Conservation (phyloP, 2,113 vertebrate species). For the Cnemophilus loriae region DNA sequence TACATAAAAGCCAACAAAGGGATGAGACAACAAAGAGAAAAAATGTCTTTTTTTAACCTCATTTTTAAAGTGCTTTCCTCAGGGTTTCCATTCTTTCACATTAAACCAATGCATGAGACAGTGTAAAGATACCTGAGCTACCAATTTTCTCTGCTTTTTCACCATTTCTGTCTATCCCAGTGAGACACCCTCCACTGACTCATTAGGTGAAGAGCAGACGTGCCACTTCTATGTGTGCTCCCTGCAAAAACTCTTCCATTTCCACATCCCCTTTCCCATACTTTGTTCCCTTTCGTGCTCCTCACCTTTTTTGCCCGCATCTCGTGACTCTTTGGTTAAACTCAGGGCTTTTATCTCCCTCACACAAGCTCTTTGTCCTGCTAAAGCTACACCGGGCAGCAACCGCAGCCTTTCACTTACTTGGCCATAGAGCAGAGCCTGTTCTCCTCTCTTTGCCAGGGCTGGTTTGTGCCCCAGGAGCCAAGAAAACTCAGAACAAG, state of each 20-base stretch:
- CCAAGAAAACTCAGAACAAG: neutral
- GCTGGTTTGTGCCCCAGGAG: neutral
- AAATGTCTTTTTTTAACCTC: neutral
- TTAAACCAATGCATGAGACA: neutral
- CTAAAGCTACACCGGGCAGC: neutral
- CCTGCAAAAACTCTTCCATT: neutral
- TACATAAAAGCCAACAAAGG: neutral
- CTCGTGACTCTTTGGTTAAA: neutral
- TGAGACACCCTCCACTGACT: neutral
- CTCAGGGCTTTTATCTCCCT: neutral
- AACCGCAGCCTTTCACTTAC: slow-evolving; percentile 36
- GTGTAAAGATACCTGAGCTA: neutral
- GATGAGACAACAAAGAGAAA: neutral
- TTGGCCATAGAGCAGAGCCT: slow-evolving; percentile 27
- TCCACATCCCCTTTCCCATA: neutral
- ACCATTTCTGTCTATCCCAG: neutral
- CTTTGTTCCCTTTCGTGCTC: neutral
- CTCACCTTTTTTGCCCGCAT: neutral
- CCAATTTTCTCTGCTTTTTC: neutral
- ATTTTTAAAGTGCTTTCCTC: neutral
- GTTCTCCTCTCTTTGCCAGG: neutral
- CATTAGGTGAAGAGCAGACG: neutral
- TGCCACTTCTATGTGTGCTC: rapidly evolving
- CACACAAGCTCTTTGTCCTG: slow-evolving; percentile 48
- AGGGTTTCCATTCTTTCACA: neutral